A percentile compares a stretch with the other conserved stretches of the same genome.
Conservation (phyloP, 2,113 vertebrate species). For the Oreochromis aureus region DNA sequence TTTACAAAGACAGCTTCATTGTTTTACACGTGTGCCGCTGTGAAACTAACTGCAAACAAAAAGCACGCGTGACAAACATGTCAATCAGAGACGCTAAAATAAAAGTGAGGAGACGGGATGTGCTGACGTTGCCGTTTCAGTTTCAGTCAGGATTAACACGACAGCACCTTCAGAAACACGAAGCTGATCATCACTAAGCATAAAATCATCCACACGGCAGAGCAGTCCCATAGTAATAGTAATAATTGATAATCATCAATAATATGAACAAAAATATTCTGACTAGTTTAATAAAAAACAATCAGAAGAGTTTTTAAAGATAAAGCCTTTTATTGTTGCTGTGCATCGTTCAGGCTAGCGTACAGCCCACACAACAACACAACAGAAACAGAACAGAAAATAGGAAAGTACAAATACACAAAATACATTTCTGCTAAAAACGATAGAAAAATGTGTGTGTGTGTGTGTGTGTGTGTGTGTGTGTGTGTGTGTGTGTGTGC, state of each 20-base stretch:
- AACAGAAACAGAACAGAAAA: neutral
- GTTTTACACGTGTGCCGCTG: neutral
- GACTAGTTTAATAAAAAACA: neutral
- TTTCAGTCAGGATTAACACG: neutral
- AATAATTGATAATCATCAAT: neutral
- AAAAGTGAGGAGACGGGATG: neutral
- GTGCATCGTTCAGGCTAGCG: neutral
- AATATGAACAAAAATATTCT: neutral
- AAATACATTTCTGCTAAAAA: neutral
- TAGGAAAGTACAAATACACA: neutral
- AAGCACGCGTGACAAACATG: neutral
- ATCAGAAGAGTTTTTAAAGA: neutral
- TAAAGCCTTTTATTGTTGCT: neutral
- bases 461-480: too few species aligned
- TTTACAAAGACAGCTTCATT: neutral
- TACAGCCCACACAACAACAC: accelerated
- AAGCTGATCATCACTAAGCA: neutral
- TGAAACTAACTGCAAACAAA: neutral
- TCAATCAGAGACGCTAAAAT: neutral
- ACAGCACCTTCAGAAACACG: neutral
- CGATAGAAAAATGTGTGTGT: neutral
- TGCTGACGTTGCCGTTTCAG: neutral
- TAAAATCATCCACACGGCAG: neutral
- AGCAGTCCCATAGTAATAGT: neutral
- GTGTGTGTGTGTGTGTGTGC: accelerated